A percentile compares a stretch with the other conserved stretches of the same genome.
Evolutionary conservation across 35 echinoderm and acorn worm genomes (phyloP).

Genomic region (Diadema setosum): DNA sequence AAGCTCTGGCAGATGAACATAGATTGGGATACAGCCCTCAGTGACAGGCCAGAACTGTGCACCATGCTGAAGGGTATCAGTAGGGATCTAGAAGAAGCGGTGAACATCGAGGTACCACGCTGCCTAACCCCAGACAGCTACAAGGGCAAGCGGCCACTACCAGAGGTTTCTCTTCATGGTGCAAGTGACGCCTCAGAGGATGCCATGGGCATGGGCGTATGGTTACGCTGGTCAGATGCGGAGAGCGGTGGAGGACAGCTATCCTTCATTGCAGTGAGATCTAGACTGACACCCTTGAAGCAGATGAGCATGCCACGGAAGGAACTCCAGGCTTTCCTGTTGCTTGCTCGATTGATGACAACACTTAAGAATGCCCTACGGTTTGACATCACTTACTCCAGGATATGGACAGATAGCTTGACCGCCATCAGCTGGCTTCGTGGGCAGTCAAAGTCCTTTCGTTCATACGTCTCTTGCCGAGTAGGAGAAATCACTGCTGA

Average conservation of each 20-base stretch:
- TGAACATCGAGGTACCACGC: constrained; percentile 47
- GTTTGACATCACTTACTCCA: constrained; percentile 42
- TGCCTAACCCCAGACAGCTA: constrained; percentile 61
- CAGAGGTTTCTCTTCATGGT: constrained; percentile 64
- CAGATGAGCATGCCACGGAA: constrained; percentile 72
- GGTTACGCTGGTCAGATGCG: constrained; percentile 56
- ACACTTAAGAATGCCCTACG: constrained; percentile 50
- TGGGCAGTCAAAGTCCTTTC: constrained; percentile 49
- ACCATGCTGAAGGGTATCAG: constrained; percentile 26
- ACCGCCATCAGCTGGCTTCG: constrained; percentile 76
- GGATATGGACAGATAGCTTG: constrained; percentile 65
- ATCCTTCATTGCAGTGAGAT: constrained; percentile 59
- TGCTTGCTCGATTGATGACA: constrained; percentile 51
- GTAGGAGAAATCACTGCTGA: constrained; percentile 65
- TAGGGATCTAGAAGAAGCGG: constrained; percentile 27
- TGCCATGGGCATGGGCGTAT: constrained; percentile 73
- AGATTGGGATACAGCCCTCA: constrained; percentile 56
- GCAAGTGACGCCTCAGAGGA: constrained; percentile 76
- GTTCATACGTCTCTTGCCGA: constrained; percentile 52
- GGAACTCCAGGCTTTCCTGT: constrained; percentile 54
- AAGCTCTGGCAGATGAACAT: constrained; percentile 64
- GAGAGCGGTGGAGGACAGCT: constrained; percentile 25
- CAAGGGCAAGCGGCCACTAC: constrained; percentile 48
- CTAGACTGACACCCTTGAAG: constrained; percentile 61
- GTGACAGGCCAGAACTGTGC: constrained; percentile 19